Evolutionary conservation across 2,888 invertebrate species (phyloP).

Genomic region (Rotaria sp.): DNA sequence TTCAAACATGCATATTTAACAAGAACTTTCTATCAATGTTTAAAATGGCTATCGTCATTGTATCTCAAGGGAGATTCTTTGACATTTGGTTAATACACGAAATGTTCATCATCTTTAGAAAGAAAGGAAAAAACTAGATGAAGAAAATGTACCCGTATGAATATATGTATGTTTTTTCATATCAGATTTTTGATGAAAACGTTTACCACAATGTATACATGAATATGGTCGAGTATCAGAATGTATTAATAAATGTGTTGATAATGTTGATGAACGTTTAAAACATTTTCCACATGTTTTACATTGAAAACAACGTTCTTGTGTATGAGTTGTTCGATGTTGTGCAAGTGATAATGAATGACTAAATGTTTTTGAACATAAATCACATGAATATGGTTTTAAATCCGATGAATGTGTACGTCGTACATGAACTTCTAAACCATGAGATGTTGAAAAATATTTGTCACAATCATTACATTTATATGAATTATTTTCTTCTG

Average conservation of each 20-base stretch:
- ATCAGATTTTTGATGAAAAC: conserved; percentile 97
- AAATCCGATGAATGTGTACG: conserved; percentile 32
- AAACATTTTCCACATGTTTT: conserved; percentile 94
- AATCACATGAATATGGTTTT: conserved; percentile 34
- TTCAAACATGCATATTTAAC: not conserved
- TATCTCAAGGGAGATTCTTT: not conserved
- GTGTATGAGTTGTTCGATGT: conserved; percentile 36
- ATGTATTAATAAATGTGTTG: conserved; percentile 92
- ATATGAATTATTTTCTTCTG: not conserved
- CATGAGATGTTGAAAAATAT: conserved; percentile 38
- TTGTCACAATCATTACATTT: conserved; percentile 39
- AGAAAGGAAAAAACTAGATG: not conserved
- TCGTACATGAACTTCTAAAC: conserved; percentile 38
- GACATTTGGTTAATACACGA: not conserved
- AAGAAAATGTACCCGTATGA: conserved; percentile 66
- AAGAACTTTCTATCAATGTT: not conserved
- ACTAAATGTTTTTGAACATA: conserved; percentile 39
- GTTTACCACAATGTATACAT: conserved; percentile 92
- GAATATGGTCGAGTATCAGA: conserved; percentile 93
- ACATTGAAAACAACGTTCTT: conserved; percentile 58
- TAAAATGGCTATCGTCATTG: not conserved
- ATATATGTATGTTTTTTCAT: conserved; percentile 99
- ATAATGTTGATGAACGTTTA: conserved; percentile 87
- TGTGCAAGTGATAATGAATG: conserved; percentile 36
- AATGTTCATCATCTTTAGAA: not conserved